These are phyloP conservation scores for Idaea straminata DNA, from an alignment of 2,888 invertebrate species.

Conservation along the genomic window DNA sequence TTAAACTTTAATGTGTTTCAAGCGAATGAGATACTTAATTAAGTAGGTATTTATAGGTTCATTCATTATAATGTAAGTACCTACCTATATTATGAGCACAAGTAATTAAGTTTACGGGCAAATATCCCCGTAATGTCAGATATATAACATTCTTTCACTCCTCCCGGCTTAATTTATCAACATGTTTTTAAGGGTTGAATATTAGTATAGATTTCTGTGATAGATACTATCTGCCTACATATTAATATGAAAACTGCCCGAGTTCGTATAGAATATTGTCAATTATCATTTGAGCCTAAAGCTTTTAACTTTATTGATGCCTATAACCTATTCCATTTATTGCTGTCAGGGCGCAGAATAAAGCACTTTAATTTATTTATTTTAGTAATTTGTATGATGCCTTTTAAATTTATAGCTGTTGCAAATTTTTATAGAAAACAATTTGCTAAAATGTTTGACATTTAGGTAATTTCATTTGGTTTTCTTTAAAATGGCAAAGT, in stretches of 20 bases:
- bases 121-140: no score
- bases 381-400: constrained; percentile 9
- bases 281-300: constrained; percentile 9
- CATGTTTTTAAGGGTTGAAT: no score
- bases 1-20: background rate
- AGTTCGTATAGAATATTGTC: background rate
- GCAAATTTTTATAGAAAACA: background rate
- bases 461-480: background rate
- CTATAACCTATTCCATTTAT: constrained; percentile 7
- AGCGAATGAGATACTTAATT: constrained; percentile 16
- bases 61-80: background rate
- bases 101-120: no score
- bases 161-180: no score
- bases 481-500: no score
- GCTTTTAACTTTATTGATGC: constrained; percentile 13
- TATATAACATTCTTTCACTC: no score
- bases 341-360: constrained; percentile 6
- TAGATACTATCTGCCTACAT: no score
- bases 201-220: no score
- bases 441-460: background rate
- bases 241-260: no score
- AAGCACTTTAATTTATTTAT: constrained; percentile 14
- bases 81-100: background rate
- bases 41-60: background rate
- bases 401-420: constrained; percentile 9